Conservation (phyloP, 2,888 invertebrate species). For the Notodonta dromedarius region DNA sequence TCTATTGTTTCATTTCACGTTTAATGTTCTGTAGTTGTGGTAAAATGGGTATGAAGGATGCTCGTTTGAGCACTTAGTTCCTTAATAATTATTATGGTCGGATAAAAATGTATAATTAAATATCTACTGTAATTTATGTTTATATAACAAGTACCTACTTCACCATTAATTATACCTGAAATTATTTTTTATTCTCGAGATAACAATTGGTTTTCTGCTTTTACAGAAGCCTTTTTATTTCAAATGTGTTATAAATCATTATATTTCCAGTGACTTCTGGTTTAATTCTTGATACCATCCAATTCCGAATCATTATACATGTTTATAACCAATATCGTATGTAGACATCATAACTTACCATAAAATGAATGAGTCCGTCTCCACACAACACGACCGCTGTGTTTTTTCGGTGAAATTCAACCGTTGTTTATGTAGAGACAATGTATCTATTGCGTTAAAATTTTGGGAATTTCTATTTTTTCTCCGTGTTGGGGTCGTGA, state of each 20-base stretch:
- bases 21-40: neutral
- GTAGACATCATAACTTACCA: neutral
- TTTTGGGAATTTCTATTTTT: conserved; percentile 70
- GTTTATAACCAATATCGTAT: neutral
- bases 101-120: too few species aligned
- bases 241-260: too few species aligned
- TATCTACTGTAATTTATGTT: too few species aligned
- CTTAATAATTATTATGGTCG: too few species aligned
- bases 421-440: conserved; percentile 77
- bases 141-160: too few species aligned
- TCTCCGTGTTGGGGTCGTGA: conserved; percentile 70
- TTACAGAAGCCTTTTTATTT: too few species aligned
- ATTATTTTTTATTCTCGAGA: too few species aligned
- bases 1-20: neutral
- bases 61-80: too few species aligned
- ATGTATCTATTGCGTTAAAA: conserved; percentile 77
- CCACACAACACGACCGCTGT: conserved; percentile 45
- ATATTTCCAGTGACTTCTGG: too few species aligned
- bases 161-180: too few species aligned
- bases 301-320: neutral
- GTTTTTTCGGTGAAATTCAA: conserved; percentile 67
- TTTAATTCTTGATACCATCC: neutral
- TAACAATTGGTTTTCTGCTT: too few species aligned
- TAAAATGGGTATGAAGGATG: neutral
- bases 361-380: conserved; percentile 34